Evolutionary conservation across 2,888 invertebrate genomes (phyloP).

Genomic region (Lasioglossum zephyrum): DNA sequence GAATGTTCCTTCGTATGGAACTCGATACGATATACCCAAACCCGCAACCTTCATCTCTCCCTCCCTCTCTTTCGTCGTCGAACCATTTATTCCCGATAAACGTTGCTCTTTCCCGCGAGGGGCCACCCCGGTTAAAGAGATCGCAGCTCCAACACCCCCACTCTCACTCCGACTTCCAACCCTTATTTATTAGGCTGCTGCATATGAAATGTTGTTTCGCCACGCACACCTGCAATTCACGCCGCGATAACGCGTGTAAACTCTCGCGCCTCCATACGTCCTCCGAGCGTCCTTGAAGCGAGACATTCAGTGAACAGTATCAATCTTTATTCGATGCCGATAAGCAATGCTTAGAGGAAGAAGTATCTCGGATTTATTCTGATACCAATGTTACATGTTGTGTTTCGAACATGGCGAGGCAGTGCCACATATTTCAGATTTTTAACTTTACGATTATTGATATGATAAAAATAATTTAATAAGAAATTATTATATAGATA

Average conservation of each 20-base stretch:
- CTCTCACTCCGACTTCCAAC: background rate
- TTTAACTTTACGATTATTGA: too few species aligned
- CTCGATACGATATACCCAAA: constrained; percentile 34
- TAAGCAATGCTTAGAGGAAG: background rate
- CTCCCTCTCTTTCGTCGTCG: constrained; percentile 13
- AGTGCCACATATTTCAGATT: too few species aligned
- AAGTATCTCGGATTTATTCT: too few species aligned
- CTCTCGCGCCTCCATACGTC: background rate
- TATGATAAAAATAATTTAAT: too few species aligned
- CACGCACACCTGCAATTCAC: background rate
- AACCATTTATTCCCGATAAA: constrained; percentile 59
- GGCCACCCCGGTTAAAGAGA: constrained; percentile 28
- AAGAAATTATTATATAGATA: too few species aligned
- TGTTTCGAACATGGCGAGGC: too few species aligned
- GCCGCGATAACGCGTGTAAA: background rate
- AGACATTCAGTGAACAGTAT: background rate
- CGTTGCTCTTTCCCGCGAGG: constrained; percentile 38
- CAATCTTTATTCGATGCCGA: background rate
- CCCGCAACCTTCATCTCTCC: background rate
- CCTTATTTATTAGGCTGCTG: constrained; percentile 48
- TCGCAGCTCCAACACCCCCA: background rate
- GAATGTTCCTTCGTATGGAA: constrained; percentile 48
- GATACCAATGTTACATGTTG: background rate
- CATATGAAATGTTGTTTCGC: constrained; percentile 23
- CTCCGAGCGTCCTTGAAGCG: background rate